Evolutionary conservation across 1,140 invertebrate species (phyloP).

Genomic region (Drosophila parabipectinata): DNA sequence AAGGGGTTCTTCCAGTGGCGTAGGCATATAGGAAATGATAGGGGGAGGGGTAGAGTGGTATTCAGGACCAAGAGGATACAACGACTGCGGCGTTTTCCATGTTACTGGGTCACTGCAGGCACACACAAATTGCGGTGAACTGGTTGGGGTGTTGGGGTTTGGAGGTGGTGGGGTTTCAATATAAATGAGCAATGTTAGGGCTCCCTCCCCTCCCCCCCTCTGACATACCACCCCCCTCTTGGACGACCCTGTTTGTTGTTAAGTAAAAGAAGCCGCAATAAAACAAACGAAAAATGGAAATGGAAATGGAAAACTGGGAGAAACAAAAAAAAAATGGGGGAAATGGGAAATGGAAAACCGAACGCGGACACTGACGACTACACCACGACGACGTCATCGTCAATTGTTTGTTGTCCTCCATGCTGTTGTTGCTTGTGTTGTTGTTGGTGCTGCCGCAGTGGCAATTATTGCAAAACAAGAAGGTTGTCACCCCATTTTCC

Average conservation of each 20-base stretch:
- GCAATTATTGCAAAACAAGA: slow-evolving; percentile 72
- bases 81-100: slow-evolving; percentile 72
- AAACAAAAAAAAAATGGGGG: slow-evolving; percentile 7
- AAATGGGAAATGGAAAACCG: slow-evolving; percentile 46
- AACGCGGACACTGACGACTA: slow-evolving; percentile 32
- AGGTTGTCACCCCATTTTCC: slow-evolving; percentile 15
- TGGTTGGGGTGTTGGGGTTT: background rate
- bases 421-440: slow-evolving; percentile 13
- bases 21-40: background rate
- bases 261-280: slow-evolving; percentile 73
- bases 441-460: slow-evolving; percentile 35
- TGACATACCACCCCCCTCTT: background rate
- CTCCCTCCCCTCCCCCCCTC: background rate
- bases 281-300: slow-evolving; percentile 59
- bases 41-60: background rate
- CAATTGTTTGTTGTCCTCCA: slow-evolving; percentile 38
- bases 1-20: slow-evolving; percentile 56
- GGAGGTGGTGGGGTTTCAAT: slow-evolving; percentile 42
- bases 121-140: slow-evolving; percentile 77
- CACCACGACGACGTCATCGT: slow-evolving; percentile 33
- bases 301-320: slow-evolving; percentile 19
- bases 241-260: slow-evolving; percentile 35
- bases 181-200: slow-evolving; percentile 76
- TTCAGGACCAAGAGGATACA: slow-evolving; percentile 20
- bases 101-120: slow-evolving; percentile 83